A percentile compares a stretch with the other conserved stretches of the same genome.
Evolutionary conservation across 2,797 vertebrate genomes (phyloP).

Genomic region (Sardinella longiceps): DNA sequence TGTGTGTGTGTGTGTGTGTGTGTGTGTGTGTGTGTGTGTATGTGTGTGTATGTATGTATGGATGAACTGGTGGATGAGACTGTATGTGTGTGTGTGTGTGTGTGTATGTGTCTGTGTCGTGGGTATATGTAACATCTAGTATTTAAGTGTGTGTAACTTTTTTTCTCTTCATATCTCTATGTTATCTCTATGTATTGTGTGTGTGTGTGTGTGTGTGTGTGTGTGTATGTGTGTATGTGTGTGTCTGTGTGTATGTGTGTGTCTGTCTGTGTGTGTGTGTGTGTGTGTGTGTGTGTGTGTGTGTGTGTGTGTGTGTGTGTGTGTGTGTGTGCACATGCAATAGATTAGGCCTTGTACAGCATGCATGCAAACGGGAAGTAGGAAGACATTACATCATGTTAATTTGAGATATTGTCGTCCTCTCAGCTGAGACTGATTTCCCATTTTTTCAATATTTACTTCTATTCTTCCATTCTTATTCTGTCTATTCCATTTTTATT

Average conservation of each 20-base stretch:
- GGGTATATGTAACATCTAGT: too few species aligned
- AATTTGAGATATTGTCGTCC: not conserved
- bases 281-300: too few species aligned
- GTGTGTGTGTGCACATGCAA: not conserved
- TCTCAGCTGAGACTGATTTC: not conserved
- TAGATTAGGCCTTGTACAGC: not conserved
- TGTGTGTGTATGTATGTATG: too few species aligned
- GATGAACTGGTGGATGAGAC: too few species aligned
- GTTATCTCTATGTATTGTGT: not conserved
- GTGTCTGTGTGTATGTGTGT: too few species aligned
- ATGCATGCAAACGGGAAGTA: not conserved
- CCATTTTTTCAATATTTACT: too few species aligned
- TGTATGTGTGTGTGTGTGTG: too few species aligned
- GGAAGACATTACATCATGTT: slow-evolving; percentile 37
- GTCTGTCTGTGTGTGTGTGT: not conserved
- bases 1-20: slow-evolving; percentile 5
- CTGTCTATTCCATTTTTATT: not conserved
- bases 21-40: slow-evolving; percentile 12
- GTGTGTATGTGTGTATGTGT: too few species aligned
- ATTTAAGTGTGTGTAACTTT: not conserved
- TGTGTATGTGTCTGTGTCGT: too few species aligned
- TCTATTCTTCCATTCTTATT: not conserved
- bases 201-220: not conserved
- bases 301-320: not conserved
- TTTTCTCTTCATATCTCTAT: not conserved